A percentile compares a stretch with the other conserved stretches of the same genome.
These are phyloP conservation scores for Aphodius sticticus DNA, from an alignment of 2,888 invertebrate genomes.

Conservation along the genomic window DNA sequence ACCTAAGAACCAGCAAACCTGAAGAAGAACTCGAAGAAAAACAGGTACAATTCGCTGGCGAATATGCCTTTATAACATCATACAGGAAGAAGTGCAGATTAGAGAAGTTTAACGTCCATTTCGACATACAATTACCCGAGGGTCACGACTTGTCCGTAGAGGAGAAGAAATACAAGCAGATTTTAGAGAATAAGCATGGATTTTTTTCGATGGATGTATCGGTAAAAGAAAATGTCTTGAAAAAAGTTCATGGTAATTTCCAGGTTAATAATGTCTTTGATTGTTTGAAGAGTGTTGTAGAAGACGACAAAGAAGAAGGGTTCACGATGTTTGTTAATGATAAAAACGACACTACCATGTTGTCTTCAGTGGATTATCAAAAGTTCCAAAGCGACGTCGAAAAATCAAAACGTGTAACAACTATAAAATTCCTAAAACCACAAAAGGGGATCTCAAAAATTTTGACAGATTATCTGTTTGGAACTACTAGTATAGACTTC, in stretches of 20 bases:
- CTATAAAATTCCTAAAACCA: conserved; percentile 15
- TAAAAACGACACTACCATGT: not conserved
- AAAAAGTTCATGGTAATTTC: not conserved
- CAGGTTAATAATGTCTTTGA: not conserved
- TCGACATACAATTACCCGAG: not conserved
- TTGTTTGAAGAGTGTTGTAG: not conserved
- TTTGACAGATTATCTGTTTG: conserved; percentile 28
- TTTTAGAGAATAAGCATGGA: conserved; percentile 33
- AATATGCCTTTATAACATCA: conserved; percentile 10
- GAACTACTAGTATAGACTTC: conserved; percentile 11
- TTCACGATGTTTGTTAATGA: not conserved
- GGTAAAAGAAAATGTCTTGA: conserved; percentile 10
- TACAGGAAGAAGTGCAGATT: conserved; percentile 7
- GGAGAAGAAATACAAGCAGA: conserved; percentile 6
- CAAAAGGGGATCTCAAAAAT: conserved; percentile 16
- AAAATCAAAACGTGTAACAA: not conserved
- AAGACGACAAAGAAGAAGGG: conserved; percentile 6
- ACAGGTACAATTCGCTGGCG: not conserved
- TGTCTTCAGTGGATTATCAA: not conserved
- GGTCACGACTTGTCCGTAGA: not conserved
- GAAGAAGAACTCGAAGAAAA: conserved; percentile 39
- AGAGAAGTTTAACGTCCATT: conserved; percentile 14
- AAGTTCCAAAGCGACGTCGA: conserved; percentile 9
- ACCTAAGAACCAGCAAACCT: conserved; percentile 31
- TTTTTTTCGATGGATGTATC: conserved; percentile 33